Evolutionary conservation across 2,888 invertebrate species (phyloP).

Genomic region (Ramazzottius varieornatus): DNA sequence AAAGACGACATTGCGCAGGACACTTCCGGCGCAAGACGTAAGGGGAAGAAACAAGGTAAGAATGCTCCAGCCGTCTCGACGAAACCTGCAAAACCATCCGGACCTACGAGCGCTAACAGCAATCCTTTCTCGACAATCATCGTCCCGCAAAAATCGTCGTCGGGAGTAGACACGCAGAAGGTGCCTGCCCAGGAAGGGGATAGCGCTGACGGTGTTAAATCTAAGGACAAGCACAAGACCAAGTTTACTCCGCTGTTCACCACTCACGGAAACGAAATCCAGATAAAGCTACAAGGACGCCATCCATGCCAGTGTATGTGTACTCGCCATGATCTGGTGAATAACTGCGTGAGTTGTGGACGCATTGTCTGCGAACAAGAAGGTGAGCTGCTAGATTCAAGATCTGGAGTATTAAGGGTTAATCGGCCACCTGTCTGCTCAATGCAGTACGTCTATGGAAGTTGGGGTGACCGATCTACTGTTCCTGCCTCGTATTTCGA

Average conservation of each 20-base stretch:
- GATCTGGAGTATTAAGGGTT: no score
- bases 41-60: not conserved
- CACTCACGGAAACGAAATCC: not conserved
- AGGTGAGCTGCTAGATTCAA: no score
- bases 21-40: not conserved
- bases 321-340: slow-evolving; percentile 44
- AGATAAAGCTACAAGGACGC: not conserved
- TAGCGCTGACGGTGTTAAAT: not conserved
- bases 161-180: not conserved
- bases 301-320: slow-evolving; percentile 1
- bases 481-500: no score
- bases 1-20: not conserved
- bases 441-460: no score
- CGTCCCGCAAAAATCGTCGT: not conserved
- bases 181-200: not conserved
- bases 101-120: not conserved
- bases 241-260: not conserved
- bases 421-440: no score
- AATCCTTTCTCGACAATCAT: not conserved
- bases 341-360: slow-evolving; percentile 78
- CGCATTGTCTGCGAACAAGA: slow-evolving; percentile 81
- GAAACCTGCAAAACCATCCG: not conserved
- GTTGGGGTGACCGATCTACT: no score
- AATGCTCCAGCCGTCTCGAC: not conserved
- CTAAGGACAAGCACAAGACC: not conserved